Evolutionary conservation across 2,888 invertebrate species (phyloP).

Genomic region (Portevinia maculata): DNA sequence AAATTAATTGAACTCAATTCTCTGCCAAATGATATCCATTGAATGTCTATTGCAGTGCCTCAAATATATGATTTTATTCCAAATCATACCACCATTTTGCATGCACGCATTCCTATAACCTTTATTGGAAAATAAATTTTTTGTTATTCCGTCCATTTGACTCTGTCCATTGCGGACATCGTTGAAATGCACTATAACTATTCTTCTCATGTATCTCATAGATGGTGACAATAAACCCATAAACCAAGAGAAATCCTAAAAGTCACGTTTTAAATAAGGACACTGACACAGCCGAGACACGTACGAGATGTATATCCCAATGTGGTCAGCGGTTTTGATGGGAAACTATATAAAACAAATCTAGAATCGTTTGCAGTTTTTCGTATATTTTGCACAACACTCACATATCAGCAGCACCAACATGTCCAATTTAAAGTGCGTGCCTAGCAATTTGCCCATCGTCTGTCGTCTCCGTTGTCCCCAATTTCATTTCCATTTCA

Average conservation of each 20-base stretch:
- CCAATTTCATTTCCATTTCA: constrained; percentile 54
- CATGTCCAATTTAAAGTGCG: constrained; percentile 44
- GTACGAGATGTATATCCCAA: constrained; percentile 39
- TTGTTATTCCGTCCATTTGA: not conserved
- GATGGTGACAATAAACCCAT: constrained; percentile 44
- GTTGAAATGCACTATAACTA: constrained; percentile 14
- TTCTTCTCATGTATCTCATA: constrained; percentile 31
- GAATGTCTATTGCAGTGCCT: too few species aligned
- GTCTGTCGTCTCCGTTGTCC: constrained; percentile 19
- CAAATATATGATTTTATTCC: too few species aligned
- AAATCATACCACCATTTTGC: too few species aligned
- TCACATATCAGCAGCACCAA: constrained; percentile 10
- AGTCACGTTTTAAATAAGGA: constrained; percentile 49
- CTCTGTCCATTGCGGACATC: constrained; percentile 20
- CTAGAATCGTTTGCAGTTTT: constrained; percentile 55
- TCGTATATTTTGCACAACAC: constrained; percentile 47
- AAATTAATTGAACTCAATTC: too few species aligned
- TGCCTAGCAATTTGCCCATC: constrained; percentile 40
- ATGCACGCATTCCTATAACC: too few species aligned
- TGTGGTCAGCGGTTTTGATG: constrained; percentile 42
- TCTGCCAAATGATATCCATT: too few species aligned
- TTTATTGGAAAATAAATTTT: too few species aligned
- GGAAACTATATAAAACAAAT: constrained; percentile 37
- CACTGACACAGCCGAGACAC: constrained; percentile 36
- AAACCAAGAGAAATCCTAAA: constrained; percentile 53